Conservation (phyloP, 2,797 vertebrate species). For the Betta splendens region DNA sequence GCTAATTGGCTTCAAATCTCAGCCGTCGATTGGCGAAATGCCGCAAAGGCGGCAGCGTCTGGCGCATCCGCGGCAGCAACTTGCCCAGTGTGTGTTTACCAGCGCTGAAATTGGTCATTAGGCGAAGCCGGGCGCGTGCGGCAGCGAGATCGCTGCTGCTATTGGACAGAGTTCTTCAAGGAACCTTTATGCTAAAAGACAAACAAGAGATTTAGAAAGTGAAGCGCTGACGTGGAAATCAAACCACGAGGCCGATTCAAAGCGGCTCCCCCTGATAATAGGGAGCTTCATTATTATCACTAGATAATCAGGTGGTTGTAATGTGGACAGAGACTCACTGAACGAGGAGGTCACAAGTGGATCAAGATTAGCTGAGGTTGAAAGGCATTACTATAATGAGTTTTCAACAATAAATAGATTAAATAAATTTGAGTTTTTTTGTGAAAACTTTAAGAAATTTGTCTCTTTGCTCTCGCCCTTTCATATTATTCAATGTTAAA, state of each 20-base stretch:
- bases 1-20: conserved; percentile 54
- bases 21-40: neutral
- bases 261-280: neutral
- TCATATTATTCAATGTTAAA: neutral
- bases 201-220: neutral
- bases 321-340: neutral
- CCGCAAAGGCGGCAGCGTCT: neutral
- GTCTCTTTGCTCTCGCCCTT: neutral
- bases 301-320: neutral
- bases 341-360: neutral
- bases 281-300: neutral
- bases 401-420: neutral
- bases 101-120: neutral
- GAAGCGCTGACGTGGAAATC: conserved; percentile 8
- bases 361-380: neutral
- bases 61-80: neutral
- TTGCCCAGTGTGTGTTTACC: neutral
- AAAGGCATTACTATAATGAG: neutral
- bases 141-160: neutral
- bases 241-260: conserved; percentile 23
- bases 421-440: neutral
- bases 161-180: neutral
- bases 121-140: neutral
- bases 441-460: neutral
- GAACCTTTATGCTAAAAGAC: conserved; percentile 4